Base-by-base conservation (phyloP, 2,797 vertebrate species). In the Molossus alvarezi region DNA sequence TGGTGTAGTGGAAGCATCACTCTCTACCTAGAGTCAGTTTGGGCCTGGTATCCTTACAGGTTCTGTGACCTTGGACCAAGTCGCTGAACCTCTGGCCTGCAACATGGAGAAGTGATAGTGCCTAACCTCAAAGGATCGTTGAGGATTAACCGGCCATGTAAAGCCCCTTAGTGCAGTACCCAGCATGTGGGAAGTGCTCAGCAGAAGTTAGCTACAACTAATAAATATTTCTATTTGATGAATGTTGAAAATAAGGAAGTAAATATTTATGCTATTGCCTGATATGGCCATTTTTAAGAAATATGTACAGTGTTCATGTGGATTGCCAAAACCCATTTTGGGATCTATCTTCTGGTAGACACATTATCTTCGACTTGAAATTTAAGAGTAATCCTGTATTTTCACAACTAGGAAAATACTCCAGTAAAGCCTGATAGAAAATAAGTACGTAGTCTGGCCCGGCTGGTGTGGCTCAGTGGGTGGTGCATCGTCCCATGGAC, bases 361-460 rank as follows among this genome's bases (percentile, higher is more conserved):
- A 45, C 25, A 33, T 67, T 45, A 72, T 48, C 27, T 48, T 91
- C 23, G 51, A 45, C 12, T n/a, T 90, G 55, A 79, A 84, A 80
- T 62, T 95, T 77, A 88, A 79, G 72, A 93, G 58, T 69, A 92
- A 80, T 75, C 13, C 33, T 83, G 57, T 84, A 60, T 88, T 88
- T 88, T 91, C 15, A 71, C 10, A 65, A 10, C 58, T 64, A 73
- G 64, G 67, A 67, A 86, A 82, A 91, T 55, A 64, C 15, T 69
- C 21, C 21, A 37, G 72, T 81, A 55, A 88, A 67, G 27, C 67
- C 51, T 57, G 33, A 14, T 69, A 83, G 71, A 7, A 67, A 87
- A 73, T 48, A 41, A n/a, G 13, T 33, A 15, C 60, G 21, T 84
- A 53, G 21, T 48, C 23, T 73, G 18, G 27, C 41, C 41, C 41